Base-by-base conservation (phyloP, 1,140 invertebrate genomes). In the Microplitis demolitor region DNA sequence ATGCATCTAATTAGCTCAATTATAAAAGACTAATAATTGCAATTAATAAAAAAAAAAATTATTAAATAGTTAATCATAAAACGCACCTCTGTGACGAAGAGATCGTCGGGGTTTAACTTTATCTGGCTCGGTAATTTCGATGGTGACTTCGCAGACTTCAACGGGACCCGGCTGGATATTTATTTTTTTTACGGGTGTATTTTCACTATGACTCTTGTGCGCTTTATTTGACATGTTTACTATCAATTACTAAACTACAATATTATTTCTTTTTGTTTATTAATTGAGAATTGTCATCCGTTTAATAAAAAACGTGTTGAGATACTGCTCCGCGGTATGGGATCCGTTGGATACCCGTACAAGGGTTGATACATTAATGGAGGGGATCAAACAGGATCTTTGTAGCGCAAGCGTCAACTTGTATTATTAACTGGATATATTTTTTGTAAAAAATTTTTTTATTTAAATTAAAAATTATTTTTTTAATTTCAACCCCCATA, bases 281-380 rank as follows among this genome's bases (percentile, higher is more conserved):
- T 51, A 51, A 63, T 45, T 45, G 11, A 14, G 6, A 24, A 61
- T 3, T 14, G 31, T 33, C 62, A 53, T 70, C 39, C 74, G 75
- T 74, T 68, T 76, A 74, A 76, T 69, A 69, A 76, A 75, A 74
- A 79, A 79, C 74, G 66, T 76, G 76, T 74, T 24, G 74, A 75
- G 74, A 76, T 76, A 82, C 78, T 77, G 78, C 76, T 76, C 73
- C 71, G 73, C 69, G 76, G 58, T 31, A 67, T 5, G 76, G 58
- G 37, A 67, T 5, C 37, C 39, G 60, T 61, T 69, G 75, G 73
- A 76, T 72, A 70, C 76, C 78, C 74, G 76, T 76, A 63, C 66
- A 60, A 74, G 80, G 76, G 80, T 79, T 82, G 83, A 80, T 80
- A 78, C 81, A 81, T 83, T 77, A 78, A 83, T 79, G 79, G 78